phyloP scores from a whole-genome alignment of 2,113 vertebrate species.

The Pseudonaja textilis region DNA sequence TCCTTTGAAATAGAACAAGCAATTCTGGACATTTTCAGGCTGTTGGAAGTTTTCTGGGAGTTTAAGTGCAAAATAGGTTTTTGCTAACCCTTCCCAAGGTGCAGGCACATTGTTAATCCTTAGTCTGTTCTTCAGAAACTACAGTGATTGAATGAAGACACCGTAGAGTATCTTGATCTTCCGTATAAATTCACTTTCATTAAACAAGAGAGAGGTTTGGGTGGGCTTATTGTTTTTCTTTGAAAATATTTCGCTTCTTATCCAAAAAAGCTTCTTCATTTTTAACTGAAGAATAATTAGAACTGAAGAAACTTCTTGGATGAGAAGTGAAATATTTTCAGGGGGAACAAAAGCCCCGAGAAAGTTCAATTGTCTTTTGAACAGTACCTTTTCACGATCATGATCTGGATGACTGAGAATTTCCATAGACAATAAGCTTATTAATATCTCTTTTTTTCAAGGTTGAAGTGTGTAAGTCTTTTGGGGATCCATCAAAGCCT shows the following conservation, averaged over 20 bases:
- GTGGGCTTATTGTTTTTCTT: neutral
- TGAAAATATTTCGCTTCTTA: neutral
- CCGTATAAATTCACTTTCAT: neutral
- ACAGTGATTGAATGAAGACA: neutral
- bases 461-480: conserved; percentile 93
- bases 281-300: no score
- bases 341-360: neutral
- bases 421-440: neutral
- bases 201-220: neutral
- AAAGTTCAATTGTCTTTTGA: neutral
- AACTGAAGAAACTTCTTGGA: neutral
- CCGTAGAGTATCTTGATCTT: neutral
- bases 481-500: conserved; percentile 88
- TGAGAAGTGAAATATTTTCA: neutral
- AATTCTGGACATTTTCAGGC: neutral
- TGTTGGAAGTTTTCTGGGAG: neutral
- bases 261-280: neutral
- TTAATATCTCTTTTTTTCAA: conserved; percentile 40
- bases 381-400: neutral
- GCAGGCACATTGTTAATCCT: neutral
- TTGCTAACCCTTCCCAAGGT: neutral
- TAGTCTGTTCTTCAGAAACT: neutral
- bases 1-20: neutral
- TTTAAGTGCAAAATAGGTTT: neutral
- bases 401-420: neutral